A percentile compares a stretch with the other conserved stretches of the same genome.
Conservation (phyloP, 2,113 vertebrate genomes). For the Rhea americana region DNA sequence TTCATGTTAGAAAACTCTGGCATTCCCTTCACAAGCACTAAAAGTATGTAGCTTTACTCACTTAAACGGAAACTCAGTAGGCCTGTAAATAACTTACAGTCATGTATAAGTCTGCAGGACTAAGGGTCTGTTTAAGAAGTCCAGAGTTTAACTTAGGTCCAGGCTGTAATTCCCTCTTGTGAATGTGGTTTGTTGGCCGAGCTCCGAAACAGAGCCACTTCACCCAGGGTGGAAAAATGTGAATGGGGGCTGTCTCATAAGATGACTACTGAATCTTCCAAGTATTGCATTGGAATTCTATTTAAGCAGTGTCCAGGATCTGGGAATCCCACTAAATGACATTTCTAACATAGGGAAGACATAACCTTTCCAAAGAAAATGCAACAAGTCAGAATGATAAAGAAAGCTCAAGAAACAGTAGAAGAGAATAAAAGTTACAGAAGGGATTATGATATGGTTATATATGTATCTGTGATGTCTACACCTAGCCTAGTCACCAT, state of each 20-base stretch:
- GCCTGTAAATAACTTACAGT: not conserved
- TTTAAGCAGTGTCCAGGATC: not conserved
- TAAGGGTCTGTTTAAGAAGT: not conserved
- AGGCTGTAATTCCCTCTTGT: not conserved
- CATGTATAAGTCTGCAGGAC: not conserved
- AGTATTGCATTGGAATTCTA: not conserved
- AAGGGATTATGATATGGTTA: not conserved
- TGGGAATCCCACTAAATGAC: not conserved
- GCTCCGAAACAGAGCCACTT: not conserved
- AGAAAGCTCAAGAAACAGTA: not conserved
- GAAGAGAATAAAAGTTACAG: not conserved
- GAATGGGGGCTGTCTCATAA: not conserved
- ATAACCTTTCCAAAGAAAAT: not conserved
- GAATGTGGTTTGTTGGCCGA: not conserved
- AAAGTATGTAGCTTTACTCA: not conserved
- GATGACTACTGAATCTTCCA: not conserved
- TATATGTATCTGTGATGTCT: not conserved
- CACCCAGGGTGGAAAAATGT: not conserved
- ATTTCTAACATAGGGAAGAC: not conserved
- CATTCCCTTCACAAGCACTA: not conserved
- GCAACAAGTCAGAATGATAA: not conserved
- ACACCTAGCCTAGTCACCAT: not conserved
- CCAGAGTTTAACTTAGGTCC: not conserved
- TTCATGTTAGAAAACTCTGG: not conserved
- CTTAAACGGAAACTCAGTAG: not conserved